A percentile compares a stretch with the other conserved stretches of the same genome.
Conservation (phyloP, 2,113 vertebrate genomes). For the Melanotaenia duboulayi region DNA sequence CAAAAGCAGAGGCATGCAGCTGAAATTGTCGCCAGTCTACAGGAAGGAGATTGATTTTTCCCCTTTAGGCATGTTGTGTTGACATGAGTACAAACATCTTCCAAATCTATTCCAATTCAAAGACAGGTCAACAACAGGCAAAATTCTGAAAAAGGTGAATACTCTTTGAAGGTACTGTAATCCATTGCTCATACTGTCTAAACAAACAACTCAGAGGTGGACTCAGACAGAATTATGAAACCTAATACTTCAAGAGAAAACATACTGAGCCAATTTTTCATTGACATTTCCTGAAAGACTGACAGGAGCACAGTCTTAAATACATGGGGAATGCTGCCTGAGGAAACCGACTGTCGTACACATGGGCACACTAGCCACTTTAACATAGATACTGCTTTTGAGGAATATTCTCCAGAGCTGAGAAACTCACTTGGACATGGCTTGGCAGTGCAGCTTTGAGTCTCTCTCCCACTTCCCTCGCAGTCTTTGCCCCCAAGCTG, state of each 20-base stretch:
- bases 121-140: not conserved
- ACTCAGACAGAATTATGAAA: slow-evolving; percentile 31
- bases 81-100: not conserved
- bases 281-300: slow-evolving; percentile 60
- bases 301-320: slow-evolving; percentile 53
- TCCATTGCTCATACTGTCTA: slow-evolving; percentile 2
- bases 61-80: too few species aligned
- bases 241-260: slow-evolving; percentile 44
- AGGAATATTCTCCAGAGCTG: not conserved
- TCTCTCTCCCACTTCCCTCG: slow-evolving; percentile 91
- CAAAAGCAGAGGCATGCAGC: not conserved
- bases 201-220: slow-evolving; percentile 4
- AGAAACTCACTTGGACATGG: slow-evolving; percentile 90
- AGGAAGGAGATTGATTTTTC: too few species aligned
- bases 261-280: slow-evolving; percentile 54
- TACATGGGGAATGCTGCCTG: slow-evolving; percentile 60
- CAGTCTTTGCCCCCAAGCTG: slow-evolving; percentile 94
- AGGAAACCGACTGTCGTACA: slow-evolving; percentile 31
- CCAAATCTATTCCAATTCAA: not conserved
- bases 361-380: not conserved
- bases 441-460: slow-evolving; percentile 87
- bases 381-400: slow-evolving; percentile 34
- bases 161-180: too few species aligned
- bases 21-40: not conserved
- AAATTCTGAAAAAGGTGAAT: not conserved